These are phyloP conservation scores for Mungos mungo DNA, from an alignment of 2,113 vertebrate species.

Conservation along the genomic window DNA sequence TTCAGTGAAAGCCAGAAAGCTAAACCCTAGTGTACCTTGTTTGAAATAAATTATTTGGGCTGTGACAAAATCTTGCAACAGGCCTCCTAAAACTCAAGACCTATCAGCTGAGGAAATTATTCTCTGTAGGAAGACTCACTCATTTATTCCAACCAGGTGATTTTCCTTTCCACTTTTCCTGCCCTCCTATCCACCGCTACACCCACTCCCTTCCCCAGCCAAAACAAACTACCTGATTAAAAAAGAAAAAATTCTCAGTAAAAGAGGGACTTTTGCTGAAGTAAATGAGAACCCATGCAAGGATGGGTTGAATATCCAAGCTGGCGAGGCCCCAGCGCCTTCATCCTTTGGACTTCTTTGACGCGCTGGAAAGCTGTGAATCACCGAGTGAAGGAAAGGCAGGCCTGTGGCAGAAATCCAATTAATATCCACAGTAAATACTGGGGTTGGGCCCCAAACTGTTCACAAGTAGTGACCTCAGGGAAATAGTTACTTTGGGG, in stretches of 20 bases:
- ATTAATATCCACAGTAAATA: background rate
- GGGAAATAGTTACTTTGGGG: background rate
- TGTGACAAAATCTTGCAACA: background rate
- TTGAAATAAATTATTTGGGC: constrained; percentile 1
- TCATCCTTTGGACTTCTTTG: background rate
- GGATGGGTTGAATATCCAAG: background rate
- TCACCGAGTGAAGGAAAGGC: background rate
- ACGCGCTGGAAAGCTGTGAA: background rate
- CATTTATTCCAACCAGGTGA: background rate
- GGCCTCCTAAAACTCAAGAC: background rate
- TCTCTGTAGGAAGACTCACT: background rate
- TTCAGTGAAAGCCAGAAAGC: constrained; percentile 4
- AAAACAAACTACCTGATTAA: background rate
- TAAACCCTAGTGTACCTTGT: background rate
- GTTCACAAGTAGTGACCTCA: background rate
- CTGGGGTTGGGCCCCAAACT: background rate
- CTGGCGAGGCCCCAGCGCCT: accelerated
- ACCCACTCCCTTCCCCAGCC: background rate
- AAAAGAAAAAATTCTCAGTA: background rate
- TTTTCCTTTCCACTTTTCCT: background rate
- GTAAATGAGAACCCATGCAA: background rate
- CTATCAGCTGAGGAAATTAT: background rate
- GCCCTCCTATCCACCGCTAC: background rate
- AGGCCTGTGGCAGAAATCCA: background rate
- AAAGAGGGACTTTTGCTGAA: background rate